Evolutionary conservation across 2,888 invertebrate genomes (phyloP).

Genomic region (Tryphoninae sp.): DNA sequence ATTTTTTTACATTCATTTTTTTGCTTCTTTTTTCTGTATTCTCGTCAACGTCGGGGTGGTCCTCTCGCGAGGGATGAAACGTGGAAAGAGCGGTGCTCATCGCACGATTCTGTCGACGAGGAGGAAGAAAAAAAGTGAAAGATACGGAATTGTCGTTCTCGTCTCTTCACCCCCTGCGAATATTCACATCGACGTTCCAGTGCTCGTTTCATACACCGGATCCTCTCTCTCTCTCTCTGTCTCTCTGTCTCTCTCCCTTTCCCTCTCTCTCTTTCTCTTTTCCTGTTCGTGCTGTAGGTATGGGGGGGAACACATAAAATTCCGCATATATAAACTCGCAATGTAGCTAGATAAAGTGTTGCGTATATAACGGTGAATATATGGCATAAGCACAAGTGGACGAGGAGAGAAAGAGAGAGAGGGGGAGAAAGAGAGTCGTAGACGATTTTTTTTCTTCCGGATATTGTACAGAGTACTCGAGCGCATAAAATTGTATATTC

Average conservation of each 20-base stretch:
- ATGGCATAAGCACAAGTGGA: slow-evolving; percentile 36
- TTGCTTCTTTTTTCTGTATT: slow-evolving; percentile 1
- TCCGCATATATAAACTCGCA: slow-evolving; percentile 42
- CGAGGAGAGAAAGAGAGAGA: not conserved
- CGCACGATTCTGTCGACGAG: slow-evolving; percentile 25
- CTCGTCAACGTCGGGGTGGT: slow-evolving; percentile 33
- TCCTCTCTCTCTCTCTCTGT: slow-evolving; percentile 7
- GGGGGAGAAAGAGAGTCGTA: slow-evolving; percentile 25
- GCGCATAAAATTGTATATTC: slow-evolving; percentile 51
- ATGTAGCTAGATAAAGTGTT: slow-evolving; percentile 50
- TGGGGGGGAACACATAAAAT: slow-evolving; percentile 45
- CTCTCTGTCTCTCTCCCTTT: slow-evolving; percentile 10
- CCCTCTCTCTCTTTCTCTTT: not conserved
- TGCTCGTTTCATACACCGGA: slow-evolving; percentile 30
- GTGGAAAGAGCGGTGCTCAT: slow-evolving; percentile 47
- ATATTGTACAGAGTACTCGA: slow-evolving; percentile 47
- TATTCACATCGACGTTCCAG: slow-evolving; percentile 26
- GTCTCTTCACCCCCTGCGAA: slow-evolving; percentile 27
- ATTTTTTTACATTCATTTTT: not conserved
- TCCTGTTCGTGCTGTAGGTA: slow-evolving; percentile 6
- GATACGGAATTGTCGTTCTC: slow-evolving; percentile 43
- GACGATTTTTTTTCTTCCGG: slow-evolving; percentile 32
- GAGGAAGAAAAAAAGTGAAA: slow-evolving; percentile 21
- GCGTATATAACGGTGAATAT: not conserved
- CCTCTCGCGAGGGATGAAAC: slow-evolving; percentile 38